These are phyloP conservation scores for Zoanthus sansibaricus DNA, from an alignment of 92 coral and sea anemone genomes.

Conservation along the genomic window DNA sequence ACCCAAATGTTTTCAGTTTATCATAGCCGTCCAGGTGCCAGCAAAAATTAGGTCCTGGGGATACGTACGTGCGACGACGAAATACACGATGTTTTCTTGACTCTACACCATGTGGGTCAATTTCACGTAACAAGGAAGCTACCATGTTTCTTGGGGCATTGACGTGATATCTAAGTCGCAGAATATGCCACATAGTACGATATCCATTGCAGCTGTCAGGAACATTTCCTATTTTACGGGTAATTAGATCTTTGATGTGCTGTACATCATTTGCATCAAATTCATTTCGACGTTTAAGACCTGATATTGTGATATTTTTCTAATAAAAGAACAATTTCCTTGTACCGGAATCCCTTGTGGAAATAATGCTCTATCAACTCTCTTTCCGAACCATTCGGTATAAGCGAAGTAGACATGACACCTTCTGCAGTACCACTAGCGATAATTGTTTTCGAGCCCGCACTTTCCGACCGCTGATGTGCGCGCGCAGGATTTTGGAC, in stretches of 20 bases:
- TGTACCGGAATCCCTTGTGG: slow-evolving; percentile 17
- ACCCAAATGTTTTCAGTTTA: no score
- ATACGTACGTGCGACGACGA: no score
- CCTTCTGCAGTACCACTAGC: slow-evolving; percentile 7
- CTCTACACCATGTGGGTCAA: no score
- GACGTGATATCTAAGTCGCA: no score
- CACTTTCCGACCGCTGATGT: slow-evolving; percentile 20
- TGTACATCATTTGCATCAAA: slow-evolving; percentile 10
- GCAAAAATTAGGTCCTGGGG: no score
- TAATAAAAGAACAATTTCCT: slow-evolving; percentile 10
- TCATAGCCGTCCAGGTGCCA: no score
- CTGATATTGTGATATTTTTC: slow-evolving; percentile 20
- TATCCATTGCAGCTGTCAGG: no score
- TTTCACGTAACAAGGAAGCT: no score
- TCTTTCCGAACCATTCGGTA: slow-evolving; percentile 48
- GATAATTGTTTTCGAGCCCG: slow-evolving; percentile 13
- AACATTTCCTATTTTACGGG: neutral
- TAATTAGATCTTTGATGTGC: neutral
- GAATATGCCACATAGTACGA: no score
- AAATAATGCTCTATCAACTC: slow-evolving; percentile 43
- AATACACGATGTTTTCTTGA: no score
- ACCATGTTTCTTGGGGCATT: no score
- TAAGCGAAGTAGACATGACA: slow-evolving; percentile 15
- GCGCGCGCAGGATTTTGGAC: slow-evolving; percentile 7
- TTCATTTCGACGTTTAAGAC: neutral